These are phyloP conservation scores for Chloroceryle amazona DNA, from an alignment of 2,797 vertebrate species.

Conservation along the genomic window DNA sequence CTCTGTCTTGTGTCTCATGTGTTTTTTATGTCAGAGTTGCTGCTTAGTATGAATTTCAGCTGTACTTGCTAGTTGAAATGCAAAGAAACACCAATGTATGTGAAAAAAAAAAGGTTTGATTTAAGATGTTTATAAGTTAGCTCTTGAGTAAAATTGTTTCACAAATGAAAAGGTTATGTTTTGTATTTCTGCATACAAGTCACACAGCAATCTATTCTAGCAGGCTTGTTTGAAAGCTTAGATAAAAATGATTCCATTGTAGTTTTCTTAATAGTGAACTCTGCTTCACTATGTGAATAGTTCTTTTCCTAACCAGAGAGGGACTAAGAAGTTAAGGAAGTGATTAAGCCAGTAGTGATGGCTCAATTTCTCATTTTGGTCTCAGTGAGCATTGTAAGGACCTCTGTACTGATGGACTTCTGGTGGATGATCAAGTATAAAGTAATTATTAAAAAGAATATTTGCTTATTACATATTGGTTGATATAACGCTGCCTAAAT, in stretches of 20 bases:
- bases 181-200: background rate
- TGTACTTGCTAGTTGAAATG: background rate
- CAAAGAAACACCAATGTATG: background rate
- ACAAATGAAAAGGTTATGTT: background rate
- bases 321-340: background rate
- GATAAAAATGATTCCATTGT: background rate
- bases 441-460: background rate
- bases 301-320: background rate
- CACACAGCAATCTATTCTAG: rapidly evolving
- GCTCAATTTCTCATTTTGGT: background rate
- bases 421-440: background rate
- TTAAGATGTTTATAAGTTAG: background rate
- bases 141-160: background rate
- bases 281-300: background rate
- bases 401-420: background rate
- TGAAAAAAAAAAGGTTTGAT: background rate
- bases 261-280: background rate
- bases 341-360: background rate
- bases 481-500: background rate
- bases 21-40: background rate
- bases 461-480: background rate
- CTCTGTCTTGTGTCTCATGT: background rate
- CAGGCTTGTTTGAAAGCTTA: background rate
- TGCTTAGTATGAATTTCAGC: background rate
- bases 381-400: background rate